Percentiles rank a stretch among this genome's conserved stretches.
Evolutionary conservation across 2,113 vertebrate genomes (phyloP).

Genomic region (Pseudorasbora parva): DNA sequence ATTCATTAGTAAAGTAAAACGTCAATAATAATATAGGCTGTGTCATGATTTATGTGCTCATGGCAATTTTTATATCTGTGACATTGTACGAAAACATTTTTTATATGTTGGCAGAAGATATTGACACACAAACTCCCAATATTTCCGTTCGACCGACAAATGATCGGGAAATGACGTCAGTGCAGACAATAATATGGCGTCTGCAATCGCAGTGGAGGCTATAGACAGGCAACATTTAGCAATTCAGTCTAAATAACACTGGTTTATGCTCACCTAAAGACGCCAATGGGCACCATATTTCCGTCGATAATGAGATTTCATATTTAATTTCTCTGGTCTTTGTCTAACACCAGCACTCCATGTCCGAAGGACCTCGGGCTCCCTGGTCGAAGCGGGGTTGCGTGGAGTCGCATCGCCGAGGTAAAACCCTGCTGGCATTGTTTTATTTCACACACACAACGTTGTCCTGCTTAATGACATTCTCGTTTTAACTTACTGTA

Average conservation of each 20-base stretch:
- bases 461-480: not conserved
- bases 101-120: not conserved
- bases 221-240: constrained; percentile 62
- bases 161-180: constrained; percentile 74
- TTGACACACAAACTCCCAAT: constrained; percentile 45
- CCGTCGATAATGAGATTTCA: constrained; percentile 51
- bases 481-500: not conserved
- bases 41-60: not conserved
- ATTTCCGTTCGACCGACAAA: constrained; percentile 66
- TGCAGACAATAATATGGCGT: constrained; percentile 78
- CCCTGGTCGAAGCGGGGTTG: constrained; percentile 77
- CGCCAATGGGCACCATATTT: constrained; percentile 59
- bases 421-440: constrained; percentile 64
- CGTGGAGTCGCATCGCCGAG: constrained; percentile 78
- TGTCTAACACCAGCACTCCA: constrained; percentile 68
- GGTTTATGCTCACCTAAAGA: constrained; percentile 35
- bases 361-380: constrained; percentile 76
- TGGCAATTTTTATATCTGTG: not conserved
- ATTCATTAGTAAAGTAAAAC: not conserved
- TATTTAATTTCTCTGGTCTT: constrained; percentile 59
- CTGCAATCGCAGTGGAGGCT: constrained; percentile 61
- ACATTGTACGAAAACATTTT: not conserved
- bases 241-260: constrained; percentile 58
- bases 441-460: not conserved
- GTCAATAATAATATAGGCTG: not conserved